Evolutionary conservation across 2,113 vertebrate genomes (phyloP), one percentile per base, ranked within the genome.

Genomic region (Poeciliopsis retropinna): DNA sequence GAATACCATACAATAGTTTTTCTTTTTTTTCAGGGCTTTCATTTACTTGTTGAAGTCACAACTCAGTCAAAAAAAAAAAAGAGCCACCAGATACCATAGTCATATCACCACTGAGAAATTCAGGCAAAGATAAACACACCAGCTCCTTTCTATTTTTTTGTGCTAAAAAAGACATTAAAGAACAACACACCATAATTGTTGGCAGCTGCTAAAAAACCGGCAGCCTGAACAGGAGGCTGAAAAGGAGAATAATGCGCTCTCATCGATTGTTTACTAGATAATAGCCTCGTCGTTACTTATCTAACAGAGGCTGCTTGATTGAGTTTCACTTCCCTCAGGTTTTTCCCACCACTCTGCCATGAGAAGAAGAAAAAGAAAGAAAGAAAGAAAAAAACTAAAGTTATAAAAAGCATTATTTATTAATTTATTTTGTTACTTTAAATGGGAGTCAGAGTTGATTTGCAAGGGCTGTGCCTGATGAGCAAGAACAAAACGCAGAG

Each of bases 301-400:
- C 79, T 84, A 85, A 91, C 82, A 69, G 69, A 62, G 81, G 81
- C 87, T 81, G 61, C 3, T 91, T 83, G 85, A 89, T 93, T 94
- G 83, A 83, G 95, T 95, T 95, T 92, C 87, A 94, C 92, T 94
- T 95, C 95, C 91, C 78, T 64, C 72, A n/a, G 88, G 76, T 76
- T 79, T 79, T 84, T 75, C 78, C 77, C 47, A 64, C 44, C 75
- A 75, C 75, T 80, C 14, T 19, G 62, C 34, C 67, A 51, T 76
- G 62, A 78, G 51, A 71, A 75, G 73, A 69, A 76, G 28, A 76
- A 70, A 51, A 65, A 27, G 30, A 65, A 34, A 32, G 63, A 30
- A 11, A 32, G 7, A 8, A 8, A 32, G 8, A 32, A 32, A 32
- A 32, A 32, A 60, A 63, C 30, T 60, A 30, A 83, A 75, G 11